Evolutionary conservation across 2,113 vertebrate species (phyloP), one percentile per base, ranked within the genome.

Genomic region (Engystomops pustulosus): DNA sequence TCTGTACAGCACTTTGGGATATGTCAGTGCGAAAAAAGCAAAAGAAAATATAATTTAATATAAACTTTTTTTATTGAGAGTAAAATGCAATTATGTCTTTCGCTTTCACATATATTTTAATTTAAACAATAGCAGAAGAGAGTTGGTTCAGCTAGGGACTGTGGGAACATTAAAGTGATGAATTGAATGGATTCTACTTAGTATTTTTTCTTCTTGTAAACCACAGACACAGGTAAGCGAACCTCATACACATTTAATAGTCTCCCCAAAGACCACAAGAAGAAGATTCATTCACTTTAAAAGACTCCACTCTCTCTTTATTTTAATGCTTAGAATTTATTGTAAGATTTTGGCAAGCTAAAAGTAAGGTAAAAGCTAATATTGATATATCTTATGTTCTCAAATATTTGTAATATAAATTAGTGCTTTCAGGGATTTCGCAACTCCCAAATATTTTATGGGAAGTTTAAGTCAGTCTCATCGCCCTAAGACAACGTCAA

Each of bases 401-500:
- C 1, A 17, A 32, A 25, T 41, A 60, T 60, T 41, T 41, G n/a
- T 58, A 23, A 78, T 78, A 77, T 77, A 41, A 36, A 34, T 34
- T 5, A 45, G 2, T 49, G 15, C 3, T 3, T 49, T 36, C 18
- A 36, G 6, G 3, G 20, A 38, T 51, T 75, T 75, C 44, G 71
- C 45, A 76, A 53, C 18, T 76, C 30, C 7, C 49, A 34, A 20
- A 5, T 38, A 60, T 58, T 60, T 78, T 41, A 78, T 38, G 55
- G 34, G 53, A 78, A 60, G 34, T 78, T 78, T 23, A 32, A 78
- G 75, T n/a, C 58, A n/a, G 51, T 60, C 51, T 78, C 41, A 18
- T 47, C 25, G 15, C 70, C 25, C 6, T 17, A 47, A 74, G 53
- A 47, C 27, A 62, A 67, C 14, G 2, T 27, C 41, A 47, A 65